Evolutionary conservation across 35 echinoderm and acorn worm species (phyloP).

Genomic region (Nesometra sesokonis): DNA sequence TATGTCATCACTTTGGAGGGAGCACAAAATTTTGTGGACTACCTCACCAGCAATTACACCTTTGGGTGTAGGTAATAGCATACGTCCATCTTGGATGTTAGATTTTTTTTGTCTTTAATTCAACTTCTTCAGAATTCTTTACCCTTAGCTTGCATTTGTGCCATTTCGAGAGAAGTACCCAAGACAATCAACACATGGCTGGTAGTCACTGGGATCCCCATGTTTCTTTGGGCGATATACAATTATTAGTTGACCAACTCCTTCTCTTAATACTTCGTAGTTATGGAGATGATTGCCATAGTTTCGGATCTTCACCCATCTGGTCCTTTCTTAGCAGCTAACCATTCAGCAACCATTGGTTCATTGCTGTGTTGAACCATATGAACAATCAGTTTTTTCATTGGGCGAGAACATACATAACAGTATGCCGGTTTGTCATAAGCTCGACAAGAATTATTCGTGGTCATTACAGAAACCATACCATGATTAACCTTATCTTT

Average conservation of each 20-base stretch:
- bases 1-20: conserved; percentile 20
- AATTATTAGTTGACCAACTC: conserved; percentile 39
- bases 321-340: conserved; percentile 29
- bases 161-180: conserved; percentile 37
- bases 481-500: not conserved
- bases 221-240: conserved; percentile 19
- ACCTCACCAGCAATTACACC: not conserved
- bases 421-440: conserved; percentile 60
- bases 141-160: conserved; percentile 36
- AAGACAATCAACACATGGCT: conserved; percentile 49
- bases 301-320: conserved; percentile 30
- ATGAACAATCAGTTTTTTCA: conserved; percentile 31
- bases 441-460: conserved; percentile 5
- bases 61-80: conserved; percentile 34
- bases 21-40: conserved; percentile 26
- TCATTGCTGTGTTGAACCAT: conserved; percentile 22
- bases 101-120: not conserved
- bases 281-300: conserved; percentile 53
- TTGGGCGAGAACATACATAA: conserved; percentile 22
- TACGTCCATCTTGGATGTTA: not conserved
- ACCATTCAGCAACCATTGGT: conserved; percentile 22
- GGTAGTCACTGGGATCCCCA: conserved; percentile 26
- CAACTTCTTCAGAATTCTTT: conserved; percentile 1
- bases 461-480: conserved; percentile 38
- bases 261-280: conserved; percentile 32